Percentiles rank a stretch among this genome's conserved stretches.
phyloP scores from a whole-genome alignment of 2,797 vertebrate genomes.

The Myoxocephalus aenaeus region DNA sequence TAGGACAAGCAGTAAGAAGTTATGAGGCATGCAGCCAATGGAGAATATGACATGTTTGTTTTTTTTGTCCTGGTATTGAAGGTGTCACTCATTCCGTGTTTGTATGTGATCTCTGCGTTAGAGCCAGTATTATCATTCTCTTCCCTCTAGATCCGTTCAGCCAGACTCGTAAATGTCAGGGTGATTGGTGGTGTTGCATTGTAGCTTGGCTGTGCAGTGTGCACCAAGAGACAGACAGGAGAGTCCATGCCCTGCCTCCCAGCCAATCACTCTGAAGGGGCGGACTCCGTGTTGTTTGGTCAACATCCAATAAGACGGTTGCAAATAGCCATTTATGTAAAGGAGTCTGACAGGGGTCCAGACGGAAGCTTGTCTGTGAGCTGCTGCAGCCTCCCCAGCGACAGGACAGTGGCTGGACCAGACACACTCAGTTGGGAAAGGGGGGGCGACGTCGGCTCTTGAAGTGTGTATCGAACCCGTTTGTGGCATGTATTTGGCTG shows the following conservation, averaged over 20 bases:
- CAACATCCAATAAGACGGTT: slow-evolving; percentile 57
- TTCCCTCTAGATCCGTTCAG: slow-evolving; percentile 30
- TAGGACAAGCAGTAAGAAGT: background rate
- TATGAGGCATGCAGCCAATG: background rate
- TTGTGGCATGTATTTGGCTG: slow-evolving; percentile 17
- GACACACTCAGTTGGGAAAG: background rate
- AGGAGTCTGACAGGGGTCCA: slow-evolving; percentile 38
- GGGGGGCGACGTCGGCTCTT: slow-evolving; percentile 41
- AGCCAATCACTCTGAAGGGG: slow-evolving; percentile 60
- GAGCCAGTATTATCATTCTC: slow-evolving; percentile 18
- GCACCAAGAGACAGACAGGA: slow-evolving; percentile 43
- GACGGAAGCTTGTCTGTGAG: slow-evolving; percentile 16
- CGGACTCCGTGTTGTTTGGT: slow-evolving; percentile 50
- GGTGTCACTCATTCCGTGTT: background rate
- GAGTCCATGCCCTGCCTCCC: slow-evolving; percentile 16
- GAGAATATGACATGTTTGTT: background rate
- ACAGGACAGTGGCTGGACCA: slow-evolving; percentile 13
- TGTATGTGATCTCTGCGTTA: slow-evolving; percentile 13
- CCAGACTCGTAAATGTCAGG: slow-evolving; percentile 57
- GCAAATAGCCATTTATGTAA: slow-evolving; percentile 54
- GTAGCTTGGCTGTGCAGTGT: slow-evolving; percentile 47
- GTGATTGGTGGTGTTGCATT: slow-evolving; percentile 53
- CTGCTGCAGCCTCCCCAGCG: slow-evolving; percentile 33
- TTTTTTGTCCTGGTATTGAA: slow-evolving; percentile 10
- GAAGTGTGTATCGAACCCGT: slow-evolving; percentile 13